These are phyloP conservation scores for Entomobrya proxima DNA, from an alignment of 2,888 invertebrate genomes.

Conservation along the genomic window DNA sequence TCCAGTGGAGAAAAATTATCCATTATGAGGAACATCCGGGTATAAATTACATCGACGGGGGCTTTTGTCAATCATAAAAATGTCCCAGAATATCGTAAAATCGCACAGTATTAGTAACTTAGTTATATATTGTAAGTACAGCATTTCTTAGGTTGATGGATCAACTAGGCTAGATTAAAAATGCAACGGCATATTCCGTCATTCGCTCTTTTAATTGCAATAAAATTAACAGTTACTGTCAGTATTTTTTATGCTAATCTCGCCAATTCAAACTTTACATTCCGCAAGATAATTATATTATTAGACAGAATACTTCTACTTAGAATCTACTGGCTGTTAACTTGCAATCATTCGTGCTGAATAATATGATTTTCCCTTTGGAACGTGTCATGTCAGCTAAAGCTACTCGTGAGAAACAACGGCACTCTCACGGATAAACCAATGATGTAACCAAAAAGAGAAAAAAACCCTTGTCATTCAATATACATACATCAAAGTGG, in stretches of 20 bases:
- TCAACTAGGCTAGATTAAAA: too few relatives aligned
- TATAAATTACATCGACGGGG: background rate
- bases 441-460: background rate
- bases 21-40: constrained; percentile 31
- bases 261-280: background rate
- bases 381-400: constrained; percentile 63
- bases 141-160: too few relatives aligned
- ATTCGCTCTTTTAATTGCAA: too few relatives aligned
- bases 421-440: constrained; percentile 51
- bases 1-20: background rate
- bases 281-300: background rate
- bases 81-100: too few relatives aligned
- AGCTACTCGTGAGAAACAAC: constrained; percentile 61
- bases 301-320: background rate
- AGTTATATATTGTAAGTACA: too few relatives aligned
- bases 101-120: too few relatives aligned
- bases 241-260: too few relatives aligned
- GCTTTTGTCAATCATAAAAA: background rate
- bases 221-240: too few relatives aligned
- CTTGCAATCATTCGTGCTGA: background rate
- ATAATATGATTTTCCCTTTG: background rate
- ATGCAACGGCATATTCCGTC: too few relatives aligned
- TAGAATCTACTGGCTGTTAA: background rate
- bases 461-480: constrained; percentile 11
- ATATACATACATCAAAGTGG: background rate